Percentiles rank a stretch among this genome's conserved stretches.
Conservation (phyloP, 2,888 invertebrate species). For the Rhimphoctona megacephalus region DNA sequence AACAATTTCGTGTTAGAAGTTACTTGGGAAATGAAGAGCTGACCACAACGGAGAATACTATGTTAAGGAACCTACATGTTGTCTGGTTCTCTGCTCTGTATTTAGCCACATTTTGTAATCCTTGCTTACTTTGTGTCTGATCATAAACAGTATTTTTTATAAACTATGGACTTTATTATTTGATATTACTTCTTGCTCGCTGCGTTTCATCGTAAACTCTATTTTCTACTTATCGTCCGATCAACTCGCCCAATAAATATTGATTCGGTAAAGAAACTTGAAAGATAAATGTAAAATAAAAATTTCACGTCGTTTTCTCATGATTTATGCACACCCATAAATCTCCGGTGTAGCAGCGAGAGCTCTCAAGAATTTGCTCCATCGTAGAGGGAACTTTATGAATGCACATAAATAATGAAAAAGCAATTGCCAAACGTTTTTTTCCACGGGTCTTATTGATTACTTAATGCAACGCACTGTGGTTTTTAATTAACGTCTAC, state of each 20-base stretch:
- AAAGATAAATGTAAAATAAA: neutral
- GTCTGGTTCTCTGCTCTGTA: neutral
- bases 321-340: constrained; percentile 6
- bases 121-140: neutral
- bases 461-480: neutral
- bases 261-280: neutral
- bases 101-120: neutral
- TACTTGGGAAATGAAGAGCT: neutral
- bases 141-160: neutral
- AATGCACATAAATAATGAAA: constrained; percentile 3
- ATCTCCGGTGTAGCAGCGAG: neutral
- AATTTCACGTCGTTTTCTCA: neutral
- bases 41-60: neutral
- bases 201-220: neutral
- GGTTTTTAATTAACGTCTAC: neutral
- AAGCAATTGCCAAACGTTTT: neutral
- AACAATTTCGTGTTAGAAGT: neutral
- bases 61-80: neutral
- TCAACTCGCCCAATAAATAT: neutral
- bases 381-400: neutral
- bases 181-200: neutral
- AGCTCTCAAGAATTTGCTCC: neutral
- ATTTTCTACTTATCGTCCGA: neutral
- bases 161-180: neutral
- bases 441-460: neutral